Base-by-base conservation (phyloP, 2,113 vertebrate genomes). In the Corythaeola cristata region DNA sequence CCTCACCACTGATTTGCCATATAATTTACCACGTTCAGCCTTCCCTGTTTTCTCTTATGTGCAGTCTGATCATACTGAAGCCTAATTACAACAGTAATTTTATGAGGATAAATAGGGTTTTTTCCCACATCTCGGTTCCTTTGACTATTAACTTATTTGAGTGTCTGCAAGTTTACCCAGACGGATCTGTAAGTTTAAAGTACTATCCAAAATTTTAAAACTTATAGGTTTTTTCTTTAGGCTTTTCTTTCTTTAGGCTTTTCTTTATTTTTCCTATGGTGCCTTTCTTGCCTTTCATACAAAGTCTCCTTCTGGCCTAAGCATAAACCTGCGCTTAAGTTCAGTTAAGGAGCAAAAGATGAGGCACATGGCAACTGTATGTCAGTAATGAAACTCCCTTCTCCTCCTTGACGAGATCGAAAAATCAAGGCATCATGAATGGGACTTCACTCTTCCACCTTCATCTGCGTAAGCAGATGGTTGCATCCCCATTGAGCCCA, bases 221-320 rank as follows among this genome's bases (percentile, higher is more conserved):
- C 27, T 83, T 84, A 75, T 59, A 69, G 66, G n/a, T 50, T 28
- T 32, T 96, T 96, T 44, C 41, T 44, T 92, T 88, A 92, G 93
- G 63, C 41, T 44, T 44, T 44, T 44, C 41, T 44, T 44, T 44
- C 14, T 12, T 92, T 88, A 92, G 93, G 63, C 49, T 97, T 78
- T 88, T 39, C 76, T 85, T 98, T 89, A 52, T 96, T 97, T 96
- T 85, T 63, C 66, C 85, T 96, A 98, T 89, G 98, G 98, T 99
- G 98, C 98, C 98, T 99, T 99, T 98, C 96, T 98, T 96, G 90
- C 98, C 96, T 98, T 97, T 93, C 97, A 85, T 82, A 68, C 58
- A 63, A 98, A 96, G 93, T 91, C 74, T 94, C 95, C 64, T 76
- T 47, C 82, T 83, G 95, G 81, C 93, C 88, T 82, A 69, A 69